Evolutionary conservation across 2,888 invertebrate genomes (phyloP).

Genomic region (Heliconius hortense): DNA sequence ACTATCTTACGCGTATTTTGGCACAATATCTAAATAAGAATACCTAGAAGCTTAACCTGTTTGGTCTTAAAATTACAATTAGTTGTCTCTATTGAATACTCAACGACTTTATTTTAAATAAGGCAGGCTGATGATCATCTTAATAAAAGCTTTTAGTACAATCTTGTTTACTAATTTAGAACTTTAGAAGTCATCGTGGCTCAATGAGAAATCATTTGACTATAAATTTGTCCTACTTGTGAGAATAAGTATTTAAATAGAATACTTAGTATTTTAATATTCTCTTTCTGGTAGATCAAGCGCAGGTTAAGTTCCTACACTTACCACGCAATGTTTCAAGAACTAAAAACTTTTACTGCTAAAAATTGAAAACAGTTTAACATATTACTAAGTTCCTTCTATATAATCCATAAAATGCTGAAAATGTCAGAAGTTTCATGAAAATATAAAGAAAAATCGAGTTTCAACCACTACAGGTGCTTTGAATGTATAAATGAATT

Average conservation of each 20-base stretch:
- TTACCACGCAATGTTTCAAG: background rate
- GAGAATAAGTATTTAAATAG: background rate
- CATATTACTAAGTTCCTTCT: too few relatives aligned
- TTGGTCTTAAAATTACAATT: background rate
- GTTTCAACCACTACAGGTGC: constrained; percentile 9
- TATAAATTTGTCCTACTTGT: background rate
- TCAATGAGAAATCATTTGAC: background rate
- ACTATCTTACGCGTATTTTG: too few relatives aligned
- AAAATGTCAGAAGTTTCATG: background rate
- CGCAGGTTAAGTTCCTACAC: background rate
- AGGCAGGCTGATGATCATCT: background rate
- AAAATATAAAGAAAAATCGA: background rate
- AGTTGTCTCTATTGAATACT: constrained; percentile 1
- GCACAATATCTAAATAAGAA: too few relatives aligned
- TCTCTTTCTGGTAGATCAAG: background rate
- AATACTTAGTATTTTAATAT: background rate
- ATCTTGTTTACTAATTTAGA: background rate
- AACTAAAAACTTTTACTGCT: background rate
- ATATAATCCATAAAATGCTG: too few relatives aligned
- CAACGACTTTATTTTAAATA: background rate
- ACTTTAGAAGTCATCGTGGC: background rate
- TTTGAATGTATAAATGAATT: constrained; percentile 25
- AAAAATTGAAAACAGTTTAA: too few relatives aligned
- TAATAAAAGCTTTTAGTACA: background rate
- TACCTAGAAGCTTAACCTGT: background rate